These are phyloP conservation scores for Cygnus olor DNA, from an alignment of 2,797 vertebrate species.

Conservation along the genomic window DNA sequence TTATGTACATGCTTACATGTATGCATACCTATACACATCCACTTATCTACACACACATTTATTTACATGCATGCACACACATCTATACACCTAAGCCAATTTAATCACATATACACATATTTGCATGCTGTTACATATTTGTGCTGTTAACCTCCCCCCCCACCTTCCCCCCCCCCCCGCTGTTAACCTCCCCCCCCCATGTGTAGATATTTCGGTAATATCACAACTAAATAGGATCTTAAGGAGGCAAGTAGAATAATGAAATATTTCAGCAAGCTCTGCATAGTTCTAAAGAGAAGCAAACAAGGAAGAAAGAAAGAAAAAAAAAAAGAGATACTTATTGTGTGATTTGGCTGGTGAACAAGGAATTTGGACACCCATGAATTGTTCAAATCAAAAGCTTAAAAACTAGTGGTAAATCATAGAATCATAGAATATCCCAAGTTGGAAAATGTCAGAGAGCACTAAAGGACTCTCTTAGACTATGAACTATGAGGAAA, in stretches of 20 bases:
- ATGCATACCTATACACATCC: too few species aligned
- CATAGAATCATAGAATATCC: too few species aligned
- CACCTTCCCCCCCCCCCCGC: too few species aligned
- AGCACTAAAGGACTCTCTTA: neutral
- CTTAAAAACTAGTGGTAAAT: neutral
- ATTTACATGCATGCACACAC: neutral
- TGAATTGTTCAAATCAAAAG: neutral
- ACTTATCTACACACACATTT: rapidly evolving
- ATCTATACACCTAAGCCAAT: neutral
- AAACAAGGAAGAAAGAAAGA: rapidly evolving
- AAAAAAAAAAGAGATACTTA: neutral
- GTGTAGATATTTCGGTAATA: neutral
- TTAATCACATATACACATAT: neutral
- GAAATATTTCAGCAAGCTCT: neutral
- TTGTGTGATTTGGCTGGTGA: rapidly evolving
- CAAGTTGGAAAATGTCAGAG: neutral
- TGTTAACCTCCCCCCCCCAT: too few species aligned
- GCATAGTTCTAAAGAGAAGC: neutral
- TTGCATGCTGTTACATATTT: rapidly evolving
- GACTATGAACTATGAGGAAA: neutral
- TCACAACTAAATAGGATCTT: neutral
- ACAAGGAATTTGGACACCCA: neutral
- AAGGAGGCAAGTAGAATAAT: neutral
- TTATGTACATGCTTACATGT: rapidly evolving
- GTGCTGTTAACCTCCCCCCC: neutral